Percentiles rank a stretch among this genome's conserved stretches.
These are phyloP conservation scores for Harpegnathos saltator DNA, from an alignment of 1,140 invertebrate genomes.

Conservation along the genomic window DNA sequence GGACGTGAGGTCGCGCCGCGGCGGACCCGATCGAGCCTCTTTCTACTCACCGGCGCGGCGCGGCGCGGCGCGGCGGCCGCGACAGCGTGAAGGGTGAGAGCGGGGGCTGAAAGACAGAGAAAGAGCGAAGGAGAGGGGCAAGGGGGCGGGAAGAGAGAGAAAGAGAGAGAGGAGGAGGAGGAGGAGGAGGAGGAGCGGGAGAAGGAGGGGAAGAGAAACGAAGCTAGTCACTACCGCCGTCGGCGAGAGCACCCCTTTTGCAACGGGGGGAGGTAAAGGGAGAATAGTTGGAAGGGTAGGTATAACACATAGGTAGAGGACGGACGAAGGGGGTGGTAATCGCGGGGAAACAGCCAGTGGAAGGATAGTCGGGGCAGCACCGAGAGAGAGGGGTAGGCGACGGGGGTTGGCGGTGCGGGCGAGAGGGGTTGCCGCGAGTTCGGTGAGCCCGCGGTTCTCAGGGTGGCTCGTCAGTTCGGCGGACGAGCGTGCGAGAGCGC, in stretches of 20 bases:
- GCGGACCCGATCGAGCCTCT: constrained; percentile 54
- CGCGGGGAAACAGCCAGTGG: constrained; percentile 1
- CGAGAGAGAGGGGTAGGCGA: not conserved
- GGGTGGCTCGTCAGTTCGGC: constrained; percentile 58
- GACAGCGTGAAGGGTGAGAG: not conserved
- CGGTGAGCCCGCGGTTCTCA: constrained; percentile 55
- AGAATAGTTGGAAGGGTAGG: not conserved
- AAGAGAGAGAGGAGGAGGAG: too few relatives aligned
- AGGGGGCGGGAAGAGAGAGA: too few relatives aligned
- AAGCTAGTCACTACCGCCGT: too few relatives aligned
- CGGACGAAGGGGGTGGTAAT: constrained; percentile 37
- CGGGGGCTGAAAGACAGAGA: not conserved
- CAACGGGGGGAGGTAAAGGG: not conserved
- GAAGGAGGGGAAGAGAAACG: too few relatives aligned
- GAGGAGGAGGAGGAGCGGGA: too few relatives aligned
- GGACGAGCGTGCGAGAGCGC: constrained; percentile 59
- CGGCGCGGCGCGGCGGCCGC: not conserved
- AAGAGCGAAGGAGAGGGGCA: not conserved
- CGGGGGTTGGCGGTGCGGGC: not conserved
- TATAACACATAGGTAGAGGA: not conserved
- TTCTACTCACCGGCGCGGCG: constrained; percentile 20
- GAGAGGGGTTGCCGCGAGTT: constrained; percentile 39
- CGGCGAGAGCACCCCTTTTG: constrained; percentile 18
- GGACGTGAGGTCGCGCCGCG: constrained; percentile 32
- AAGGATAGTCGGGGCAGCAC: not conserved